Base-by-base conservation (phyloP, 2,888 invertebrate genomes). In the Ennomos fuscantarius region DNA sequence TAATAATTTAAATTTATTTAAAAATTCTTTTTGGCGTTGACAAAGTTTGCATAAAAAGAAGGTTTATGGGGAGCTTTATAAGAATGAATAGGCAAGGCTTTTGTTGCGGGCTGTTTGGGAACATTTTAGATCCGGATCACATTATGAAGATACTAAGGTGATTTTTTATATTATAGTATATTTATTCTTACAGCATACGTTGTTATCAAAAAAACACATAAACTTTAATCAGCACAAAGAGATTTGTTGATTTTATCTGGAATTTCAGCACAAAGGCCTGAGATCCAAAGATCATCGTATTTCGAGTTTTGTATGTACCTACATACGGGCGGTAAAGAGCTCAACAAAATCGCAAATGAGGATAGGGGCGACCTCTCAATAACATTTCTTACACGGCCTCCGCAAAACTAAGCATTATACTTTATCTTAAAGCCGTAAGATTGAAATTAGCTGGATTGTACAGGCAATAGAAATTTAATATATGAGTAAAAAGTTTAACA, bases 361-460 rank as follows among this genome's bases (percentile, higher is more conserved):
- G 75, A 85, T 86, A 85, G 76, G 86, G 85, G 86, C 76, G 73
- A 77, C 78, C 79, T 79, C 79, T 76, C 70, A 56, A 57, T 70
- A 76, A 84, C 82, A 82, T 74, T n/a, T 33, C 33, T 43, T 43
- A 5, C 24, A 24, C 3, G 24, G 24, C 6, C 6, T 24, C 24
- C 6, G 6, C 6, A 24, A 24, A 24, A 24, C 6, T 24, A 24
- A 6, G 24, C 24, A 24, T 24, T 24, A 24, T 24, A 24, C 24
- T 24, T 24, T 24, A 24, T 24, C 5, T 6, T 3, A 24, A 24
- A 24, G 24, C 24, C 6, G 24, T 24, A 24, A 6, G 24, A 24
- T 24, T 24, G 24, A 24, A 5, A 24, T 24, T 24, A 3, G 24
- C 6, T 24, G 3, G 24, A 24, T 24, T 24, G 24, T 24, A 24